A percentile compares a stretch with the other conserved stretches of the same genome.
Conservation (phyloP, 2,888 invertebrate species). For the Acleris sparsana region DNA sequence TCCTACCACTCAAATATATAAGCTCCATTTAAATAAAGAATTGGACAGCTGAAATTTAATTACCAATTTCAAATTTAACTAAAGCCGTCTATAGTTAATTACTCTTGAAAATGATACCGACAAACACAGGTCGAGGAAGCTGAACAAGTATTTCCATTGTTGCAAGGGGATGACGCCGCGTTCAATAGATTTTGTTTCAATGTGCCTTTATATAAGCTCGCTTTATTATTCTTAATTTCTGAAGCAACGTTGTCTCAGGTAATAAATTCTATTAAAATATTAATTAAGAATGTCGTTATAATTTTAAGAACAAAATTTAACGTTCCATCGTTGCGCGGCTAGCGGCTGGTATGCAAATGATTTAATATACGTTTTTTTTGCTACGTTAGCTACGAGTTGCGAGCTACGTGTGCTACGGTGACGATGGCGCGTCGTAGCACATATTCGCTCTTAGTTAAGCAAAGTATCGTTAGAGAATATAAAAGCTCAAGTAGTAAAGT, state of each 20-base stretch:
- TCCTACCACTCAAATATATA: constrained; percentile 20
- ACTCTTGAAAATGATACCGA: not conserved
- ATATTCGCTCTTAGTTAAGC: too few relatives aligned
- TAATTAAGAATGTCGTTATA: constrained; percentile 4
- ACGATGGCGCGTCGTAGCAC: too few relatives aligned
- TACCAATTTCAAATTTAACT: not conserved
- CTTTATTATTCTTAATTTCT: constrained; percentile 49
- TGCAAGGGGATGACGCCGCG: constrained; percentile 46
- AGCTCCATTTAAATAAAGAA: constrained; percentile 2
- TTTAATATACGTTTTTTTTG: not conserved
- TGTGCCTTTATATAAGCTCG: constrained; percentile 46
- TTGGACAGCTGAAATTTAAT: not conserved
- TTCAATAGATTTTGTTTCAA: constrained; percentile 43
- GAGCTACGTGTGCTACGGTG: not conserved
- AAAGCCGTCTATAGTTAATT: not conserved
- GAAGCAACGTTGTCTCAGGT: constrained; percentile 47
- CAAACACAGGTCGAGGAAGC: constrained; percentile 36
- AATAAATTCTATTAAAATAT: constrained; percentile 41
- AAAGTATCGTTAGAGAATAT: too few relatives aligned
- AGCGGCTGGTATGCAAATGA: not conserved
- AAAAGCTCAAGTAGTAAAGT: too few relatives aligned
- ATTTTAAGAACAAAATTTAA: not conserved
- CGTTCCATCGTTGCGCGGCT: not conserved
- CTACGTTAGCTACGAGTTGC: not conserved
- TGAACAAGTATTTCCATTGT: constrained; percentile 43